Base-by-base conservation (phyloP, 1,140 invertebrate genomes). In the Zaprionus kolodkinae region DNA sequence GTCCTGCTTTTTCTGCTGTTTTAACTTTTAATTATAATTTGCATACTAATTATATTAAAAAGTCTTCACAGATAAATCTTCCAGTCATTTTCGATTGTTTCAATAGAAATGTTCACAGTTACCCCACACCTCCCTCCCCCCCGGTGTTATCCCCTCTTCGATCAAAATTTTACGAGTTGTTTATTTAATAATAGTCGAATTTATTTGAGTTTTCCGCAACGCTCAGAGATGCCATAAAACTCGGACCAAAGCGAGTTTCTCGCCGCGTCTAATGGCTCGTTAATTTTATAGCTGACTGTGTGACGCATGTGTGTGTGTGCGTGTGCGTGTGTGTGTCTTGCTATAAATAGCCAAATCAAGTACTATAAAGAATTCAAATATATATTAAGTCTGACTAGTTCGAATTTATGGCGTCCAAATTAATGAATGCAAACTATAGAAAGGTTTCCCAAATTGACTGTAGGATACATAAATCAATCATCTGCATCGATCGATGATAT, bases 201-300 rank as follows among this genome's bases (percentile, higher is more conserved):
- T 86, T 79, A 74, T 71, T 66, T 45, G 57, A 87, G 69, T 86
- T 86, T 86, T 86, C 83, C 82, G 83, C 66, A 76, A 76, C 35
- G 33, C 59, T 64, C 4, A 50, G 60, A 57, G 43, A 40, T 10
- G 21, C 30, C 10, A 55, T 21, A 59, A 54, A 69, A 33, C 9
- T 12, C 13, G 12, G 56, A 59, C n/a, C 15, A 40, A 61, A 73
- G 48, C 78, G 43, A 35, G 76, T 83, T 83, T 79, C 17, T 63
- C 36, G 13, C 17, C 11, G 25, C n/a, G 45, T 62, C 54, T 36
- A 43, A 43, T 66, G 61, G 67, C 78, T 84, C 69, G 78, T 80
- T 85, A 71, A 67, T 50, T 76, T 81, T 81, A 72, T 64, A 65
- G n/a, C 40, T 15, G 40, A 15, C 40, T 77, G 74, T 59, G 74